These are phyloP conservation scores for Caenorhabditis wallacei DNA, from an alignment of 2,888 invertebrate species.

Conservation along the genomic window DNA sequence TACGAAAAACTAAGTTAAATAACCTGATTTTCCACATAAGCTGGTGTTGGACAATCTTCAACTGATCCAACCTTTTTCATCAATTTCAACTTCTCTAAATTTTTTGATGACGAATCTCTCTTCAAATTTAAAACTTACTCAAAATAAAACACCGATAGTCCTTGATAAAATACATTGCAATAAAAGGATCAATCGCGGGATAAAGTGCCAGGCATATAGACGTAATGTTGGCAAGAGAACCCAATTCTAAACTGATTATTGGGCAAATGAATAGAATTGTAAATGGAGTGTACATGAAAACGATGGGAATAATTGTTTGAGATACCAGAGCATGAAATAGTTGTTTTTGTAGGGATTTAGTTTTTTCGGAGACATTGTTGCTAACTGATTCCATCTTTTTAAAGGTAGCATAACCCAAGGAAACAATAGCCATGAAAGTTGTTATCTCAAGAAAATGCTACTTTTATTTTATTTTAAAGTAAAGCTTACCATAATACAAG, in stretches of 20 bases:
- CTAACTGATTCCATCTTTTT: conserved; percentile 49
- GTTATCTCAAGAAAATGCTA: conserved; percentile 20
- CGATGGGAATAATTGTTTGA: conserved; percentile 43
- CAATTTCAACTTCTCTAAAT: conserved; percentile 24
- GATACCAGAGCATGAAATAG: conserved; percentile 47
- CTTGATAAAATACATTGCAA: conserved; percentile 50
- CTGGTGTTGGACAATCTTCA: no score
- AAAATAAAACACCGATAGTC: conserved; percentile 47
- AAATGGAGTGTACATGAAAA: conserved; percentile 54
- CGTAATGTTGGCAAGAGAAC: conserved; percentile 45
- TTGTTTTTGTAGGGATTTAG: conserved; percentile 35
- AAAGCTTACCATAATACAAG: conserved; percentile 26
- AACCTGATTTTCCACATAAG: no score
- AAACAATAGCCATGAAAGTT: conserved; percentile 38
- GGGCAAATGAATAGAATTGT: conserved; percentile 43
- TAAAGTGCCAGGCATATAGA: conserved; percentile 55
- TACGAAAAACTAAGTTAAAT: no score
- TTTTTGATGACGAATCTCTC: background rate
- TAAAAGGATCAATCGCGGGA: conserved; percentile 58
- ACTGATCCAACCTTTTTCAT: no score
- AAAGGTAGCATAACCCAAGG: conserved; percentile 35
- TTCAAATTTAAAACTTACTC: conserved; percentile 20
- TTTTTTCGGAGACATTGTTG: conserved; percentile 25
- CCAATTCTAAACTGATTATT: conserved; percentile 38
- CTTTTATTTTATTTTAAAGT: background rate